Evolutionary conservation across 2,113 vertebrate genomes (phyloP).

Genomic region (Heptranchias perlo): DNA sequence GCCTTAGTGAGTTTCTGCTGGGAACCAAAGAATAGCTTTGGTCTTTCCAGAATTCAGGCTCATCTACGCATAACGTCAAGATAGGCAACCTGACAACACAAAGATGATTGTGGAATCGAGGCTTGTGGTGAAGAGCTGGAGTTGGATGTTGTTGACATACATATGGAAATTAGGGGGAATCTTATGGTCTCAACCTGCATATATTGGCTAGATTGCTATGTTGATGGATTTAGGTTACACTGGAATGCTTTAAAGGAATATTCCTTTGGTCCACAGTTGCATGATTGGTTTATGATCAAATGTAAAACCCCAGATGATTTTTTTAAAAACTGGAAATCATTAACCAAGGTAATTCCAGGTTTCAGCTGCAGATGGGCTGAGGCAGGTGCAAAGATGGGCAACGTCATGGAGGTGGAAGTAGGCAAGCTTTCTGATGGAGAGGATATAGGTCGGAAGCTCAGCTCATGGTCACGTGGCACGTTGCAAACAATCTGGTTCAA

Average conservation of each 20-base stretch:
- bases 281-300: constrained; percentile 31
- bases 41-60: too few relatives aligned
- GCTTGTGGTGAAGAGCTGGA: too few relatives aligned
- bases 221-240: constrained; percentile 42
- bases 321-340: too few relatives aligned
- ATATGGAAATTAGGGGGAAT: background rate
- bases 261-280: constrained; percentile 22
- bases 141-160: too few relatives aligned
- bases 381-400: background rate
- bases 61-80: too few relatives aligned
- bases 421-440: background rate
- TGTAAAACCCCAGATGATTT: background rate
- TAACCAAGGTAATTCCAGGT: too few relatives aligned
- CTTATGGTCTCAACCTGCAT: constrained; percentile 41
- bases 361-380: background rate
- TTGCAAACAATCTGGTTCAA: too few relatives aligned
- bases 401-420: background rate
- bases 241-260: constrained; percentile 35
- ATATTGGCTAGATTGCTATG: constrained; percentile 40
- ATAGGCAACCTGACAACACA: too few relatives aligned
- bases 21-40: too few relatives aligned
- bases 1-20: too few relatives aligned
- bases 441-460: background rate
- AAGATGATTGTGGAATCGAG: too few relatives aligned
- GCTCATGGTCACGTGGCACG: background rate